Conservation (phyloP, 2,888 invertebrate genomes). For the Fragum fragum region DNA sequence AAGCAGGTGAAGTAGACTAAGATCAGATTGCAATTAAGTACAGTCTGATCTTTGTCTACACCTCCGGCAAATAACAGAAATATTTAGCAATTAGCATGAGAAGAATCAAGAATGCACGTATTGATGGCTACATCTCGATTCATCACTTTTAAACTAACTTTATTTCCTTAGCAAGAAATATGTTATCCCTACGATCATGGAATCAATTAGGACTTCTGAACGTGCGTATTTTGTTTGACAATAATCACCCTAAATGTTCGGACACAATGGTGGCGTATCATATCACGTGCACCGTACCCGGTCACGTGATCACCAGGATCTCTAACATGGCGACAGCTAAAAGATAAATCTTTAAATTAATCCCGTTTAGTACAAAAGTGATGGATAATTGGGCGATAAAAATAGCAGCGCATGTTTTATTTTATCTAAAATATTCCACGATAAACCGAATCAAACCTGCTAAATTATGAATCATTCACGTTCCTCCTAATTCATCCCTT, state of each 20-base stretch:
- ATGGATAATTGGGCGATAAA: neutral
- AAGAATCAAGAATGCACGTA: too few species aligned
- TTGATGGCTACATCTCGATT: too few species aligned
- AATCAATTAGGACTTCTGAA: neutral
- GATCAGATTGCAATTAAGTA: too few species aligned
- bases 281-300: neutral
- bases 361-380: neutral
- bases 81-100: too few species aligned
- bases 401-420: slow-evolving; percentile 8
- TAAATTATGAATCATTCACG: slow-evolving; percentile 1
- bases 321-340: neutral
- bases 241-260: neutral
- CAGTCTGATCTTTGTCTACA: too few species aligned
- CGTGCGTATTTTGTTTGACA: neutral
- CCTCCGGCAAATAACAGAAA: too few species aligned
- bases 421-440: slow-evolving; percentile 8
- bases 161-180: too few species aligned
- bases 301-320: neutral
- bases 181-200: neutral
- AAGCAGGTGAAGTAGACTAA: too few species aligned
- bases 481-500: too few species aligned
- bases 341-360: neutral
- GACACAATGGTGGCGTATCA: neutral
- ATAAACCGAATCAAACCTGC: slow-evolving; percentile 11
- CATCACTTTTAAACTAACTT: too few species aligned